Conservation (phyloP, 2,113 vertebrate genomes). For the Hippolais icterina region DNA sequence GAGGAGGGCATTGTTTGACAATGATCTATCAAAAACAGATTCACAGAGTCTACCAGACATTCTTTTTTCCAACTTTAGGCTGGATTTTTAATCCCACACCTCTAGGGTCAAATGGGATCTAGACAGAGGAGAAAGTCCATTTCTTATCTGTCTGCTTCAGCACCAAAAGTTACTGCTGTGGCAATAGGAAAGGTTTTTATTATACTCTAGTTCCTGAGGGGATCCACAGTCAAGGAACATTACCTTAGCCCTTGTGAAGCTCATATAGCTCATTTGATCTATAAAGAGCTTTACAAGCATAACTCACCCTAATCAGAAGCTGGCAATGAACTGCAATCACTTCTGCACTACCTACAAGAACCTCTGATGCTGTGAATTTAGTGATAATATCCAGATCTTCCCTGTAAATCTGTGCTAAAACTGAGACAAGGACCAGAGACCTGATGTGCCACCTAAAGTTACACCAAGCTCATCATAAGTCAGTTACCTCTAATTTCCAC, state of each 20-base stretch:
- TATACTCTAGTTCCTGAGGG: neutral
- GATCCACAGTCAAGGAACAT: neutral
- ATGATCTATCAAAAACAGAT: neutral
- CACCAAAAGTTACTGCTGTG: neutral
- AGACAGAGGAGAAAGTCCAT: neutral
- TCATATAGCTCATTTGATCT: neutral
- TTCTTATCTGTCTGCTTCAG: neutral
- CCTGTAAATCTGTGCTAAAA: neutral
- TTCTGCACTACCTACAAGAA: neutral
- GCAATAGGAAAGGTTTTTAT: neutral
- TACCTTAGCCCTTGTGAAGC: neutral
- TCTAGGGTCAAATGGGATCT: neutral
- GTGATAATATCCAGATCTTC: neutral
- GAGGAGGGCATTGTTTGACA: fast-evolving
- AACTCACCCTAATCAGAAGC: neutral
- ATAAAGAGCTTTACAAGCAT: neutral
- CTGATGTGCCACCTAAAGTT: neutral
- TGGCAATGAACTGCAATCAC: neutral
- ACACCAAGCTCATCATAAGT: neutral
- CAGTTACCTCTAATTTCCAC: neutral
- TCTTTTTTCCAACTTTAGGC: neutral
- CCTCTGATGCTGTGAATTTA: neutral
- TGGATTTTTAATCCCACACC: neutral
- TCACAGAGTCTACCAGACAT: neutral
- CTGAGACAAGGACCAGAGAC: neutral